Percentiles rank a stretch among this genome's conserved stretches.
These are phyloP conservation scores for Catostylus mosaicus DNA, from an alignment of 30 jellyfish, hydroid and myxozoan genomes.

Conservation along the genomic window DNA sequence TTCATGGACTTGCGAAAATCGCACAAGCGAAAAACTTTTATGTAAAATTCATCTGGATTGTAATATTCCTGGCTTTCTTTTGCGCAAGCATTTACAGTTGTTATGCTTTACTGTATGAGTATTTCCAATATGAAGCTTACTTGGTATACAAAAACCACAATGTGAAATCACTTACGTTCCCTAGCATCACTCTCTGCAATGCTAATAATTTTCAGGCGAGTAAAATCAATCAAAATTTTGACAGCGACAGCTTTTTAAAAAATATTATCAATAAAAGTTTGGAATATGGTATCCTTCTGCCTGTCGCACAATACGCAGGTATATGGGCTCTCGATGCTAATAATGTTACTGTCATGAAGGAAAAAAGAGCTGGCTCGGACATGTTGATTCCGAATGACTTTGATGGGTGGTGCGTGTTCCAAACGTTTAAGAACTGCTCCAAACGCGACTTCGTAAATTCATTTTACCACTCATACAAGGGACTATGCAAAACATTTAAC, in stretches of 20 bases:
- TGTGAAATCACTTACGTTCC: not conserved
- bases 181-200: conserved; percentile 30
- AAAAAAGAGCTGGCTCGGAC: conserved; percentile 30
- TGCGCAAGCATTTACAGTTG: not conserved
- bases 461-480: conserved; percentile 3
- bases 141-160: not conserved
- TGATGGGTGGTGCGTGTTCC: conserved; percentile 47
- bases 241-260: not conserved
- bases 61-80: not conserved
- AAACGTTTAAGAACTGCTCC: not conserved
- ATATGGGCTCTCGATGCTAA: not conserved
- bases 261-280: not conserved
- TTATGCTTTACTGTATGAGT: not conserved
- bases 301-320: not conserved
- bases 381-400: conserved; percentile 4
- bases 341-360: conserved; percentile 16
- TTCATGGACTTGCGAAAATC: conserved; percentile 23
- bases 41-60: not conserved
- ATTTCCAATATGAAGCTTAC: not conserved
- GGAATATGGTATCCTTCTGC: not conserved
- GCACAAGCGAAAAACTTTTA: not conserved
- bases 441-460: conserved; percentile 22
- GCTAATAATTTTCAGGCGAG: conserved; percentile 14
- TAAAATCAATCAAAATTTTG: not conserved
- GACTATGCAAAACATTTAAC: conserved; percentile 57